Base-by-base conservation (phyloP, 2,797 vertebrate species). In the Galaxias olidus region DNA sequence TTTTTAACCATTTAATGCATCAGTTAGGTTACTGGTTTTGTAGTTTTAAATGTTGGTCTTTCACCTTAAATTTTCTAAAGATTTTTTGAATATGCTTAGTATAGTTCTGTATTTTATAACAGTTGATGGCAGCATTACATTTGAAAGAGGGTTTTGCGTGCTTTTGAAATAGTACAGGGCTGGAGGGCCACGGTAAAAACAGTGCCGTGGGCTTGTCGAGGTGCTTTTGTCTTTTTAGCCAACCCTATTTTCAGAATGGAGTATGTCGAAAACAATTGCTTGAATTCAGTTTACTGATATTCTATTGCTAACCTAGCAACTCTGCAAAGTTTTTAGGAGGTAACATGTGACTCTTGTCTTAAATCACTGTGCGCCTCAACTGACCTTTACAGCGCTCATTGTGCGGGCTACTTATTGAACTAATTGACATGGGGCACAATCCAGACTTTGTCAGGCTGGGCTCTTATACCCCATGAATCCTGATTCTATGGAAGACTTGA, bases 61-160 rank as follows among this genome's bases (percentile, higher is more conserved):
- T 30, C 30, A 6, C 30, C 6, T 30, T 30, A 30, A 30, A 30
- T 30, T 2, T 3, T 30, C 30, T 30, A 30, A n/a, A 30, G 66
- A 19, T 68, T 69, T 30, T 12, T 18, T 42, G 15, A 46, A 63
- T 71, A 59, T 72, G 58, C 15, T 54, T 9, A 30, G 40, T 30
- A 5, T 0, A 3, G 0, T 3, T 17, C 48, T 61, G 10, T 58
- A 12, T 30, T 15, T 40, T 41, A 20, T 14, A 75, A 71, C 77
- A 82, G 84, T 86, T 30, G 11, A 79, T 56, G 73, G 81, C 80
- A 77, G 52, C 63, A 77, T 84, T 77, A 79, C 71, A 75, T 69
- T 89, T 88, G 92, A 93, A 91, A 89, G 88, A 68, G 19, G 85
- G 92, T 91, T 94, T 94, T 93, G 90, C 6, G 30, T 94, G 91